Conservation (phyloP, 2,797 vertebrate species). For the Lindbergichthys nudifrons region DNA sequence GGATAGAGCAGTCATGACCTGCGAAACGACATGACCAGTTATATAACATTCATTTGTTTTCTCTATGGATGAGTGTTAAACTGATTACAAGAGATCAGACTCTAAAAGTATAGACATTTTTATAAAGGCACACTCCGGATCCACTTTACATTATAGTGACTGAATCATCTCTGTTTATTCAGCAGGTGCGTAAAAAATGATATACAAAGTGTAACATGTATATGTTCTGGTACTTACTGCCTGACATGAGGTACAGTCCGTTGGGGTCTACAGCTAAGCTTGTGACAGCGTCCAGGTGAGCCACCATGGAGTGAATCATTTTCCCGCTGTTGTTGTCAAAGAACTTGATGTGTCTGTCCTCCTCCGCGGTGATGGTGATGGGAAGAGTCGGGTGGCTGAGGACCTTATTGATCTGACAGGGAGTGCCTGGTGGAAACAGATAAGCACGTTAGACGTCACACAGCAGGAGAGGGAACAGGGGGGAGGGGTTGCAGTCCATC, state of each 20-base stretch:
- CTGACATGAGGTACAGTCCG: constrained; percentile 98
- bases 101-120: background rate
- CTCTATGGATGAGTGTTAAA: background rate
- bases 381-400: constrained; percentile 98
- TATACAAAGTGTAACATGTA: too few species aligned
- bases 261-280: constrained; percentile 98
- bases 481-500: too few species aligned
- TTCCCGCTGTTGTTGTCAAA: constrained; percentile 98
- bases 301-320: constrained; percentile 97
- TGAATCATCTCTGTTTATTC: background rate
- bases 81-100: background rate
- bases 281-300: constrained; percentile 97
- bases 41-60: background rate
- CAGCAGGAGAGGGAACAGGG: background rate
- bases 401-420: constrained; percentile 96
- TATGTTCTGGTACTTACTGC: constrained; percentile 89
- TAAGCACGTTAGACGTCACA: constrained; percentile 4
- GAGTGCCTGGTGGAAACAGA: constrained; percentile 74
- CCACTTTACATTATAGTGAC: background rate
- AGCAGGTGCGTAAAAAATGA: background rate
- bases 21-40: constrained; percentile 7
- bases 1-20: constrained; percentile 99
- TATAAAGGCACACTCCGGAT: background rate
- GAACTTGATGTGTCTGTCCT: constrained; percentile 98
- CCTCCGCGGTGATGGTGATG: constrained; percentile 96